These are phyloP conservation scores for Hippopotamus amphibius DNA, from an alignment of 2,113 vertebrate species.

Conservation along the genomic window DNA sequence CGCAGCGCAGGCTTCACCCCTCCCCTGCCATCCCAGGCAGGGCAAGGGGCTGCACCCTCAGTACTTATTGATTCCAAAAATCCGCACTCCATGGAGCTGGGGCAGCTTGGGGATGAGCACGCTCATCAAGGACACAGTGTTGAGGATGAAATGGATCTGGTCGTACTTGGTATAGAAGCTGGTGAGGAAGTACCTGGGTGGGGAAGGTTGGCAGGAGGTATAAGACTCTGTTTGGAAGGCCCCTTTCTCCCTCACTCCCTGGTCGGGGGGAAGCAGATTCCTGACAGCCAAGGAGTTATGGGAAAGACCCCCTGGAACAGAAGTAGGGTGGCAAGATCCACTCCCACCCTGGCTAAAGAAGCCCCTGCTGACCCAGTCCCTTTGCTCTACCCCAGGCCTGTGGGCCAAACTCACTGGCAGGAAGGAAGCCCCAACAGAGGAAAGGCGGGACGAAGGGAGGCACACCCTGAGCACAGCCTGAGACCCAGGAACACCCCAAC, in stretches of 20 bases:
- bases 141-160: slow-evolving; percentile 89
- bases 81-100: slow-evolving; percentile 89
- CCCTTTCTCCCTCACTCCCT: neutral
- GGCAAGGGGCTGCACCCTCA: slow-evolving; percentile 78
- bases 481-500: neutral
- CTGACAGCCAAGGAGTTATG: neutral
- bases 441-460: neutral
- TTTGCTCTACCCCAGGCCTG: neutral
- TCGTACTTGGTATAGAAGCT: slow-evolving; percentile 93
- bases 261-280: neutral
- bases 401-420: neutral
- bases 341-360: neutral
- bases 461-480: no score
- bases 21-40: slow-evolving; percentile 5
- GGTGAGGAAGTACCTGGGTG: slow-evolving; percentile 90
- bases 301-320: neutral
- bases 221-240: neutral
- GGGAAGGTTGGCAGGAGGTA: neutral
- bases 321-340: neutral
- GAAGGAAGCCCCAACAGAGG: neutral
- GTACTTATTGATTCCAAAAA: slow-evolving; percentile 92
- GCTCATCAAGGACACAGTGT: slow-evolving; percentile 90
- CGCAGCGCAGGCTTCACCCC: slow-evolving; percentile 44
- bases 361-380: neutral
- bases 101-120: slow-evolving; percentile 91